These are phyloP conservation scores for Apotomis betuletana DNA, from an alignment of 2,888 invertebrate species.

Conservation along the genomic window DNA sequence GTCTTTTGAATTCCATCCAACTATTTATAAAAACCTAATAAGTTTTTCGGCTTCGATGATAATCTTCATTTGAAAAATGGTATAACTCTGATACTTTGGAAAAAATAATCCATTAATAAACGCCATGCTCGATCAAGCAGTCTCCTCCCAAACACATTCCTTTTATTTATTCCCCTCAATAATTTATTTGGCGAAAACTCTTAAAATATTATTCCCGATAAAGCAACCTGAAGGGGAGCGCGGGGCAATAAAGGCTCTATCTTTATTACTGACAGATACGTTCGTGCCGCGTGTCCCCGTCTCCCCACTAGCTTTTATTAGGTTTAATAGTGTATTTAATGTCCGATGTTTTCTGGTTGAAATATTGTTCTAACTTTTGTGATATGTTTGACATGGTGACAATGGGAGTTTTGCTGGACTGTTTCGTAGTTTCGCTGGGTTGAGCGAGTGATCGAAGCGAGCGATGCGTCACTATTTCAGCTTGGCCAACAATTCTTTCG, in stretches of 20 bases:
- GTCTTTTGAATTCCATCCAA: no score
- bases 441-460: background rate
- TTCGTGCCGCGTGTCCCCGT: constrained; percentile 17
- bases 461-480: no score
- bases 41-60: no score
- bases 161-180: constrained; percentile 10
- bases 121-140: background rate
- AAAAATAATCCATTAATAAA: background rate
- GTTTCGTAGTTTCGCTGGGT: no score
- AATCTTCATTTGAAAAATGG: no score
- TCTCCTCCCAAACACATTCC: constrained; percentile 11
- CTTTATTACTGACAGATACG: constrained; percentile 40
- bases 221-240: constrained; percentile 22
- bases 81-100: no score
- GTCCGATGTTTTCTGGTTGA: constrained; percentile 5
- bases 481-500: no score
- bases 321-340: constrained; percentile 33
- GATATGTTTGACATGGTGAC: constrained; percentile 4
- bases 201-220: constrained; percentile 15
- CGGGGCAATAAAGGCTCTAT: constrained; percentile 39
- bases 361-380: background rate
- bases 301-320: constrained; percentile 33
- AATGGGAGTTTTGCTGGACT: background rate
- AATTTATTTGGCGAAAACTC: constrained; percentile 3
- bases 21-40: no score